phyloP scores from a whole-genome alignment of 1,140 invertebrate genomes.

The Zeugodacus cucurbitae region DNA sequence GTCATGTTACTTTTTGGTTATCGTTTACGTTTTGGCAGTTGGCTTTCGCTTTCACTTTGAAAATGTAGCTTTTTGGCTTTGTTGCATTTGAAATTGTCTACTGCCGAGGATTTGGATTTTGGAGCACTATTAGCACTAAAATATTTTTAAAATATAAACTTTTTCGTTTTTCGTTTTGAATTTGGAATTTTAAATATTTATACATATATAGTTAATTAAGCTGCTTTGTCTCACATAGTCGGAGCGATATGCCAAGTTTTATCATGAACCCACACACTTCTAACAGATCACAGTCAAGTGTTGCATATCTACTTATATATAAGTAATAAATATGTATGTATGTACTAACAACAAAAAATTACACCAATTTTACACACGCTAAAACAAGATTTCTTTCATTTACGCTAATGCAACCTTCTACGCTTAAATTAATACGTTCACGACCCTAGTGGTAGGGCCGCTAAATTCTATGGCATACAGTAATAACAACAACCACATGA shows the following conservation, averaged over 20 bases:
- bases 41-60: not conserved
- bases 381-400: not conserved
- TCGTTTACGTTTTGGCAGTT: conserved; percentile 25
- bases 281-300: conserved; percentile 26
- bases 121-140: not conserved
- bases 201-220: not conserved
- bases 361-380: not conserved
- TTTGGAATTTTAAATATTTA: not conserved
- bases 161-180: not conserved
- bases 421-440: not conserved
- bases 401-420: not conserved
- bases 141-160: not conserved
- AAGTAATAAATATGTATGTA: not conserved
- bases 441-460: not conserved
- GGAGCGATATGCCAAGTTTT: not conserved
- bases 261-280: not conserved
- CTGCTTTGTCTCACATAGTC: not conserved
- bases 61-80: conserved; percentile 15
- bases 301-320: conserved; percentile 1
- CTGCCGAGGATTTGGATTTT: not conserved
- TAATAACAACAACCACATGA: not conserved
- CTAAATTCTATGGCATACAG: conserved; percentile 5
- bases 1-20: conserved; percentile 1
- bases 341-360: not conserved
- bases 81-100: not conserved